These are phyloP conservation scores for Planiliza haematocheilus DNA, from an alignment of 2,113 vertebrate species.

Conservation along the genomic window DNA sequence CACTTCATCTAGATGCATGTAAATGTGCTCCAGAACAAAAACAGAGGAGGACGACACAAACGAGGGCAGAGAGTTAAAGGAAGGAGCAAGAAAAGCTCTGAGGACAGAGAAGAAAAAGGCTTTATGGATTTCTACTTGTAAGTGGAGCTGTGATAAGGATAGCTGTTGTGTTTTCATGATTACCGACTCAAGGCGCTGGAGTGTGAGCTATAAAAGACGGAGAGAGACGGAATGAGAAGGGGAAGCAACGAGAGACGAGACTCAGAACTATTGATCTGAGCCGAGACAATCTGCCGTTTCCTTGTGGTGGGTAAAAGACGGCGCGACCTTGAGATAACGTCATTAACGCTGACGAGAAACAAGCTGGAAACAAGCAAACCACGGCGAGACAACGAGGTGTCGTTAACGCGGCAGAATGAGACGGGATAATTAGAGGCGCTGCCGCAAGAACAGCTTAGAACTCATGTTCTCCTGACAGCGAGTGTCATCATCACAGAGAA, in stretches of 20 bases:
- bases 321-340: slow-evolving; percentile 25
- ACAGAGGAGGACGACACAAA: not conserved
- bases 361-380: slow-evolving; percentile 25
- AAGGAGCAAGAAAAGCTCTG: not conserved
- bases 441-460: not conserved
- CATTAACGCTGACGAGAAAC: slow-evolving; percentile 35
- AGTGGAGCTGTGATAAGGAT: too few species aligned
- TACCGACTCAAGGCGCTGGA: too few species aligned
- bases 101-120: too few species aligned
- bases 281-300: slow-evolving; percentile 14
- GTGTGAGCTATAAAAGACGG: not conserved
- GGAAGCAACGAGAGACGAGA: not conserved
- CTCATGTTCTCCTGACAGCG: not conserved
- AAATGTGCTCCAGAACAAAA: not conserved
- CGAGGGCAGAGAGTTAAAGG: not conserved
- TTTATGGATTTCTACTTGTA: not conserved
- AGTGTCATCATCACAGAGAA: not conserved
- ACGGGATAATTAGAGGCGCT: not conserved
- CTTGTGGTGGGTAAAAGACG: not conserved
- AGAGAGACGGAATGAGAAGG: too few species aligned
- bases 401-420: not conserved
- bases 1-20: slow-evolving; percentile 3
- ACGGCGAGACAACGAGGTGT: not conserved
- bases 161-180: too few species aligned
- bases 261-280: slow-evolving; percentile 22